Evolutionary conservation across 1,140 invertebrate species (phyloP), one percentile per base, ranked within the genome.

Genomic region (Mizuhopecten yessoensis): DNA sequence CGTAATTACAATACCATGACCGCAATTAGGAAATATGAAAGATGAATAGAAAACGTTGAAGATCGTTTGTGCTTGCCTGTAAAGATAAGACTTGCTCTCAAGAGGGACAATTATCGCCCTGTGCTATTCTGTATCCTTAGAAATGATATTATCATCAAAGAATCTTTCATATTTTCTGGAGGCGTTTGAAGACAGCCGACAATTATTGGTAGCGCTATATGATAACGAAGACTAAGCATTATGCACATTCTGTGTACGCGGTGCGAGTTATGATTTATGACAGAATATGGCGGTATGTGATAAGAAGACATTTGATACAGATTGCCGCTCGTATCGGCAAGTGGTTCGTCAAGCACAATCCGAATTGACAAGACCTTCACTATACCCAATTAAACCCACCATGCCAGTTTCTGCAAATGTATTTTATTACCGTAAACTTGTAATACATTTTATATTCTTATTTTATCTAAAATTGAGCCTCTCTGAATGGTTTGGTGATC

Each of bases 21-120:
- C 87, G 87, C 87, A 87, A 87, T 87, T 87, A 87, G 87, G 87
- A 87, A 87, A 87, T 36, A 87, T 87, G 87, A 87, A 87, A 87
- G 87, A 87, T 87, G 87, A 87, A 87, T 87, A 36, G 87, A 87
- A 87, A 87, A 87, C 36, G 36, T 29, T 87, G 33, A 87, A 87
- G 87, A 87, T 87, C 36, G 87, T 34, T 87, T 36, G 34, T 87
- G 34, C 20, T 39, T 87, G 34, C 34, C 87, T 39, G 87, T 34
- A 87, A 87, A 87, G 87, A 87, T 87, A 87, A 87, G 87, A 87
- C 34, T 34, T 36, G 36, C 87, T 87, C 87, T 87, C 87, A 87
- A 34, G 87, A 87, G 87, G 29, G 34, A 36, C 23, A 34, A 39
- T 87, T 36, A 87, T 87, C 87, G 87, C 34, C 36, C 34, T 34